These are phyloP conservation scores for Synanthedon vespiformis DNA, from an alignment of 2,888 invertebrate genomes.

Conservation along the genomic window DNA sequence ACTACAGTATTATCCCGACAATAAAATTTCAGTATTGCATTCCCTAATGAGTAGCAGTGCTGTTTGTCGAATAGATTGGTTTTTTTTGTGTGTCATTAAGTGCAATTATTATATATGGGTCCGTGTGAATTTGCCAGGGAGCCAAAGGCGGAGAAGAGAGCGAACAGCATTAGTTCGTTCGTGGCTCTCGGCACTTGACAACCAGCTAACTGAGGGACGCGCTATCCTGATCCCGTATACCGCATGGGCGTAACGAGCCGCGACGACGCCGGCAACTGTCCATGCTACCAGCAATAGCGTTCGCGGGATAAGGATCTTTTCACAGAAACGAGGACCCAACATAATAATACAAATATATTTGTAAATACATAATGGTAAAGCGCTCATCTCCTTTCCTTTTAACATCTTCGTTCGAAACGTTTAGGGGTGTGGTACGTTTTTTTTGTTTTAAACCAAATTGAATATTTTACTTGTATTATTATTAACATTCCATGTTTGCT, in stretches of 20 bases:
- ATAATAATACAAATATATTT: constrained; percentile 4
- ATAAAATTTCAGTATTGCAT: too few species aligned
- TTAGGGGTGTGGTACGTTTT: constrained; percentile 49
- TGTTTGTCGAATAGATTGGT: too few species aligned
- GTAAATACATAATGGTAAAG: constrained; percentile 13
- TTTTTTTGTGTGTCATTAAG: neutral
- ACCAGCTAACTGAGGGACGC: constrained; percentile 70
- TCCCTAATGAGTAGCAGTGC: too few species aligned
- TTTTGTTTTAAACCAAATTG: constrained; percentile 58
- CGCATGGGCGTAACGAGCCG: constrained; percentile 39
- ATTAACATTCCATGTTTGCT: constrained; percentile 67
- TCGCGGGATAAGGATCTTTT: constrained; percentile 33
- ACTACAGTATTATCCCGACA: too few species aligned
- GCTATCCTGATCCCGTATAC: constrained; percentile 55
- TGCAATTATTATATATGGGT: neutral
- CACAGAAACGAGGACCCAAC: constrained; percentile 13
- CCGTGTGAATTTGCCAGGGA: constrained; percentile 64
- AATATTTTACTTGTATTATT: constrained; percentile 48
- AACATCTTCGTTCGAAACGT: constrained; percentile 29
- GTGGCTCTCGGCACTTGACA: constrained; percentile 80
- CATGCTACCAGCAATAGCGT: constrained; percentile 22
- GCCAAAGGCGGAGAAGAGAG: constrained; percentile 87
- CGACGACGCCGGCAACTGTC: constrained; percentile 28
- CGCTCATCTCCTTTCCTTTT: constrained; percentile 41
- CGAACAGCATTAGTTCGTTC: constrained; percentile 87